phyloP scores from a whole-genome alignment of 2,797 vertebrate species.

The Podarcis siculus region DNA sequence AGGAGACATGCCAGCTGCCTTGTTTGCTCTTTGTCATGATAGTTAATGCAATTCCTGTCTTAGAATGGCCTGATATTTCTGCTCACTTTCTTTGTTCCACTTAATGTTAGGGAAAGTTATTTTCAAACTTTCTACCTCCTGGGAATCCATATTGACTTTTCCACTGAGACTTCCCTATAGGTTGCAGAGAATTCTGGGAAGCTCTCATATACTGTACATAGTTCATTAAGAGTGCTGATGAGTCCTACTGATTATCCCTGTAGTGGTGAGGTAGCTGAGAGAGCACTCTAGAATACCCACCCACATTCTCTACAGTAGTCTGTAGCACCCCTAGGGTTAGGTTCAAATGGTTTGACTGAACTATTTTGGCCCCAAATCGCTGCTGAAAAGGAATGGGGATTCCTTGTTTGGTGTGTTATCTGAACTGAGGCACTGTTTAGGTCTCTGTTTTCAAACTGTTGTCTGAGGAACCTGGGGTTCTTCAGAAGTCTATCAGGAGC shows the following conservation, averaged over 20 bases:
- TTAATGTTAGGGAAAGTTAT: neutral
- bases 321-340: neutral
- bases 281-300: neutral
- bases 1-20: conserved; percentile 50
- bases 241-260: neutral
- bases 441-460: too few relatives aligned
- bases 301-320: neutral
- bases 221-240: neutral
- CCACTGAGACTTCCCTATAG: neutral
- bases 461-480: too few relatives aligned
- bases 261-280: neutral
- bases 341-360: neutral
- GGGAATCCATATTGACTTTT: neutral
- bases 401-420: neutral
- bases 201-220: neutral
- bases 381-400: neutral
- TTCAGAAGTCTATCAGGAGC: too few relatives aligned
- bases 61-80: neutral
- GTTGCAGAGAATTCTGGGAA: neutral
- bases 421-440: neutral
- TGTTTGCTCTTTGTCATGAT: conserved; percentile 51
- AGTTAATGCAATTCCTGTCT: neutral
- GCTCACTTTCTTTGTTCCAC: conserved; percentile 10
- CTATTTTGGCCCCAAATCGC: neutral
- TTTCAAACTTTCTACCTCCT: neutral